Base-by-base conservation (phyloP, 1,140 invertebrate species). In the Hyles vespertilio region DNA sequence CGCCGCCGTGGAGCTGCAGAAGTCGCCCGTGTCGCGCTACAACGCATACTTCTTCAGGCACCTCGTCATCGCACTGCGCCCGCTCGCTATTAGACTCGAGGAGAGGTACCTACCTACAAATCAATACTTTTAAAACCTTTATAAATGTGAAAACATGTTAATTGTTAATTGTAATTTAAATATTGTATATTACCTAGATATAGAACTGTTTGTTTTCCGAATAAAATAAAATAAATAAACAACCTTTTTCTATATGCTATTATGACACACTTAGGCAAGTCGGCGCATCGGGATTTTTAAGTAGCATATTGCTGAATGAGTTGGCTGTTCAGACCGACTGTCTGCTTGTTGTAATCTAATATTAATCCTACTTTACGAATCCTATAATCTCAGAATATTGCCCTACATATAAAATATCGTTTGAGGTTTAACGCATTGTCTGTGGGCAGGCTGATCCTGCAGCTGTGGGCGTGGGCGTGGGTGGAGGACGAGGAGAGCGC, bases 81-180 rank as follows among this genome's bases (percentile, higher is more conserved):
- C 96, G 46, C 89, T 98, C 34, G 95, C 94, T 10, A 80, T 98
- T 3, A 93, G 95, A 10, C 79, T 99, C 2, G 98, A 85, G 59
- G 84, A 87, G 65, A 80, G 84, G 80, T 84, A 45, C 33, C 8
- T 22, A 11, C 5, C 6, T 2, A 48, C 46, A 48, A 48, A 10
- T 5, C n/a, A 22, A 22, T 22, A 22, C 3, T 7, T 45, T 2
- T 45, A 45, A 2, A 8, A 45, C n/a, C 43, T n/a, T n/a, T n/a
- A n/a, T n/a, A n/a, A n/a, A n/a, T n/a, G n/a, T n/a, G n/a, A n/a
- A n/a, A n/a, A n/a, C n/a, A n/a, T n/a, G n/a, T n/a, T n/a, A n/a
- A n/a, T n/a, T n/a, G n/a, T n/a, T n/a, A n/a, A n/a, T n/a, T n/a
- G n/a, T n/a, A n/a, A n/a, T n/a, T n/a, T n/a, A n/a, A n/a, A n/a